A percentile compares a stretch with the other conserved stretches of the same genome.
Evolutionary conservation across 2,888 invertebrate genomes (phyloP).

Genomic region (Nemoura dubitans): DNA sequence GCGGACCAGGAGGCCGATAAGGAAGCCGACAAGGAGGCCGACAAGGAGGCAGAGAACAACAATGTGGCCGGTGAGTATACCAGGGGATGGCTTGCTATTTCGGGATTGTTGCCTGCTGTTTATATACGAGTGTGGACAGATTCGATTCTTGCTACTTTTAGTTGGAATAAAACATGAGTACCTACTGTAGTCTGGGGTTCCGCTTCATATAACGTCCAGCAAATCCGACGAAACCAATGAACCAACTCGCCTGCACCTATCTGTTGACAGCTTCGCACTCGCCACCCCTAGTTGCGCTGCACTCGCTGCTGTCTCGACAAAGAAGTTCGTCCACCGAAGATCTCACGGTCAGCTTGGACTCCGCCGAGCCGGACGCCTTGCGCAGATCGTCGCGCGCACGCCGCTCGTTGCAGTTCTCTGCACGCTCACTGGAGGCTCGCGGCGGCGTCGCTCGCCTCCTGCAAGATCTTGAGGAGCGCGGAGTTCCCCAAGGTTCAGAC

Average conservation of each 20-base stretch:
- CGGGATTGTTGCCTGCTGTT: too few species aligned
- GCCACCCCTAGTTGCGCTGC: constrained; percentile 1
- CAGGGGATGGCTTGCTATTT: too few species aligned
- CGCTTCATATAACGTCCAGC: too few species aligned
- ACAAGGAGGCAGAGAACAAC: constrained; percentile 14
- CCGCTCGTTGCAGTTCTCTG: constrained; percentile 73
- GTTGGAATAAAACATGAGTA: too few species aligned
- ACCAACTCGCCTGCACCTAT: too few species aligned
- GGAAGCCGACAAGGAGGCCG: constrained; percentile 17
- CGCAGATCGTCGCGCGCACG: constrained; percentile 71
- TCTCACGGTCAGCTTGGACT: constrained; percentile 57
- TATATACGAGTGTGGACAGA: too few species aligned
- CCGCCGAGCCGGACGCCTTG: constrained; percentile 64
- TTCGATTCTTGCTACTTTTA: too few species aligned
- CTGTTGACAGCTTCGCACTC: not conserved
- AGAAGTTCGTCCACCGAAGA: constrained; percentile 65
- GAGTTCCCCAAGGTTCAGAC: constrained; percentile 18
- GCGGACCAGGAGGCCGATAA: constrained; percentile 60
- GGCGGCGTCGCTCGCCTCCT: constrained; percentile 64
- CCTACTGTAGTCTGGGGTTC: too few species aligned
- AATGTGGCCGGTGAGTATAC: not conserved
- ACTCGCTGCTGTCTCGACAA: constrained; percentile 55
- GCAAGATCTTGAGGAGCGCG: constrained; percentile 59
- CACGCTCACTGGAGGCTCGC: constrained; percentile 39
- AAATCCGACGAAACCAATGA: too few species aligned